Base-by-base conservation (phyloP, 2,888 invertebrate species). In the Thalpophila matura region DNA sequence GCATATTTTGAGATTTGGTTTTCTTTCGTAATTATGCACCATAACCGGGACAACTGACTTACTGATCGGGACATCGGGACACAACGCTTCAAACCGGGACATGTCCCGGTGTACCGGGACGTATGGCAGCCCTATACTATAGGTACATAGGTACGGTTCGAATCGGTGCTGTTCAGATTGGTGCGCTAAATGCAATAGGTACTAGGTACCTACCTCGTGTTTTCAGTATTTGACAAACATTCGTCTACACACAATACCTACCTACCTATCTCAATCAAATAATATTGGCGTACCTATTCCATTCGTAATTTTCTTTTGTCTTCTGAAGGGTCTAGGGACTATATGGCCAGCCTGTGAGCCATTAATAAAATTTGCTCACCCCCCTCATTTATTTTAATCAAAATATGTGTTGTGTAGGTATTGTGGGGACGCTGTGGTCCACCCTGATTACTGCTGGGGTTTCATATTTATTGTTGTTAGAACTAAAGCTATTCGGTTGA, bases 341-440 rank as follows among this genome's bases (percentile, higher is more conserved):
- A n/a, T n/a, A n/a, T n/a, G n/a, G 64, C 59, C 57, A 66, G 40
- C 40, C 24, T 51, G 47, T 79, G 68, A 81, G 59, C 67, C 74
- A 77, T 82, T 86, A 89, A 89, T 87, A 83, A 80, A 87, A 86
- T 89, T 88, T 82, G 80, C 81, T 82, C 83, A 77, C 87, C 86
- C 88, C 79, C 79, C 77, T 82, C 83, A 87, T 89, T 87, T 82
- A 86, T 90, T 85, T 85, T 86, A 83, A 87, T 89, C 81, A 86
- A 80, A 80, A 77, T 82, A 79, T 73, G 74, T 80, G 77, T 78
- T 81, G 77, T 57, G 74, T 69, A 78, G 80, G 70, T 83, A 78
- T 74, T 84, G 80, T 77, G 77, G n/a, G n/a, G 68, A 74, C 66
- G 77, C 54, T 81, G 80, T 74, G 80, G 84, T 80, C 77, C 82